Percentiles rank a stretch among this genome's conserved stretches.
Conservation (phyloP, 1,140 invertebrate species). For the Dendroctonus ponderosae region DNA sequence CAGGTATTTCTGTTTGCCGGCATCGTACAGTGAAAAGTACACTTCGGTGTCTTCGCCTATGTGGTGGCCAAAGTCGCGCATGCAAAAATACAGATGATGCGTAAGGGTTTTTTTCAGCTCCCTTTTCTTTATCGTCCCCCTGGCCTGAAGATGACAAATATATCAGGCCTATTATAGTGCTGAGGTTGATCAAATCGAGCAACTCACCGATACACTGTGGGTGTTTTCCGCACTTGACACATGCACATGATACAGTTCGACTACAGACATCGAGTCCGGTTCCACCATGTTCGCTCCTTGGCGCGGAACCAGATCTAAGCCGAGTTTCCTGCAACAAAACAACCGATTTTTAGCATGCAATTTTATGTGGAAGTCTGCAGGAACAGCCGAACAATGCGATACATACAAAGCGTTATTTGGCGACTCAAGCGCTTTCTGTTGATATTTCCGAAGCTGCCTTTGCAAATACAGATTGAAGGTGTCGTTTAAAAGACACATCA, state of each 20-base stretch:
- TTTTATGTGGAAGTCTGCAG: no score
- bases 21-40: slow-evolving; percentile 84
- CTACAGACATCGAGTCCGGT: slow-evolving; percentile 80
- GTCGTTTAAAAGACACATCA: slow-evolving; percentile 23
- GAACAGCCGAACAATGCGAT: not conserved
- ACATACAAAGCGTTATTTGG: not conserved
- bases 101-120: slow-evolving; percentile 68
- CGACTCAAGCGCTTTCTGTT: not conserved
- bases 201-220: slow-evolving; percentile 70
- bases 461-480: slow-evolving; percentile 26
- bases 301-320: slow-evolving; percentile 86
- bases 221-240: slow-evolving; percentile 77
- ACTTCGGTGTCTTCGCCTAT: slow-evolving; percentile 87
- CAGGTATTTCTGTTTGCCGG: slow-evolving; percentile 65
- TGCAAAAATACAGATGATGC: slow-evolving; percentile 83
- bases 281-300: slow-evolving; percentile 85
- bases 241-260: slow-evolving; percentile 86
- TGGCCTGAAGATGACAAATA: slow-evolving; percentile 36
- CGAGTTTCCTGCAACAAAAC: slow-evolving; percentile 77
- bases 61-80: slow-evolving; percentile 83
- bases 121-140: slow-evolving; percentile 53
- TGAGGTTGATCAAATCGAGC: no score
- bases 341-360: not conserved
- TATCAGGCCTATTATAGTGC: not conserved
- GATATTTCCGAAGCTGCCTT: not conserved